phyloP scores from a whole-genome alignment of 2,113 vertebrate species.

The Regulus satrapa region DNA sequence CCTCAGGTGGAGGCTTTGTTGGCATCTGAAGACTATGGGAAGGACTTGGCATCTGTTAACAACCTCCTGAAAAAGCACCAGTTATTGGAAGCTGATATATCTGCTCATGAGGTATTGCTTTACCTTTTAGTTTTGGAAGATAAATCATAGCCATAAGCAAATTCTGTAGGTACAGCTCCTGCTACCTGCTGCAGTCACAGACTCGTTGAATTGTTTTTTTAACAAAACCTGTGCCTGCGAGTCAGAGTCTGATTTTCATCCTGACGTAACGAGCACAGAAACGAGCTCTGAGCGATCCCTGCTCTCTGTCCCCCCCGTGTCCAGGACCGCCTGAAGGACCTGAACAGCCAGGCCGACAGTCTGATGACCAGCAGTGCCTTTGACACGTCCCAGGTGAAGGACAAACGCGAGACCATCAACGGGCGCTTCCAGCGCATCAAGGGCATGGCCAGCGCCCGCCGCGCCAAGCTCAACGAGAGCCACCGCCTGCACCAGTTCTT shows the following conservation, averaged over 20 bases:
- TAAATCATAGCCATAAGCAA: neutral
- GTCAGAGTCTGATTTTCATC: neutral
- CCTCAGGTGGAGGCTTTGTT: conserved; percentile 93
- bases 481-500: conserved; percentile 99
- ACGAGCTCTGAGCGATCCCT: neutral
- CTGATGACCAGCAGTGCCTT: conserved; percentile 96
- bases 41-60: conserved; percentile 97
- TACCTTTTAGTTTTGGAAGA: neutral
- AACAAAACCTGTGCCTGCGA: neutral
- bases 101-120: conserved; percentile 89
- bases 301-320: accelerated
- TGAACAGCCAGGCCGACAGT: conserved; percentile 96
- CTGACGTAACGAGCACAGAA: neutral
- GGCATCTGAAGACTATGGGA: conserved; percentile 97
- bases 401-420: conserved; percentile 91
- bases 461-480: conserved; percentile 89
- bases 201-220: neutral
- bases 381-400: conserved; percentile 93
- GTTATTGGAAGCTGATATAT: conserved; percentile 95
- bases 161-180: neutral
- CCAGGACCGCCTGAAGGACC: conserved; percentile 95
- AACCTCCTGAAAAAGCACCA: conserved; percentile 98
- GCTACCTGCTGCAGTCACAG: neutral
- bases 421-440: conserved; percentile 90
- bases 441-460: conserved; percentile 86